These are phyloP conservation scores for Rhinoptilus africanus DNA, from an alignment of 2,113 vertebrate species.

Conservation along the genomic window DNA sequence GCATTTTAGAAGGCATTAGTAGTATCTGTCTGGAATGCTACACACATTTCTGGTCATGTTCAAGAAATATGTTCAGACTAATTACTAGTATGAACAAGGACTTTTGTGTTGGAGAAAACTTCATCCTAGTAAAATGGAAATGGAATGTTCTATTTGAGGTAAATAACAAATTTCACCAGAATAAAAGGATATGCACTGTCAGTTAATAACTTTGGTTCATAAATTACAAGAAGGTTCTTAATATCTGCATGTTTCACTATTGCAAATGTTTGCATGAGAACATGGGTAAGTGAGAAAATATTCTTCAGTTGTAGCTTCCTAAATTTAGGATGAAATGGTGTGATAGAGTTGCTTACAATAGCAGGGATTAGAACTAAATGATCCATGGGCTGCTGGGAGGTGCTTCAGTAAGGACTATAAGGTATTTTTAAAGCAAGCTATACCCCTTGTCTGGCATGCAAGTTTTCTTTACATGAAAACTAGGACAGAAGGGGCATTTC, in stretches of 20 bases:
- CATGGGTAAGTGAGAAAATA: background rate
- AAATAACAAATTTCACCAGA: background rate
- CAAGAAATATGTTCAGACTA: background rate
- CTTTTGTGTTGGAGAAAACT: background rate
- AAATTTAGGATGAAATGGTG: background rate
- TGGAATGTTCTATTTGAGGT: background rate
- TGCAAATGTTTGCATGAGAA: background rate
- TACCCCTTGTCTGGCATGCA: background rate
- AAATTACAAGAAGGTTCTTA: background rate
- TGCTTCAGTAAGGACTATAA: background rate
- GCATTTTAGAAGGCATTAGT: background rate
- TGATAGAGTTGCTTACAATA: background rate
- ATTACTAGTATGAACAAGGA: background rate
- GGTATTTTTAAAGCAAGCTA: background rate
- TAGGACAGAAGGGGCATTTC: background rate
- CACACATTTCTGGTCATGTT: background rate
- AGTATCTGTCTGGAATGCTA: background rate
- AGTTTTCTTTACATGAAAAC: background rate
- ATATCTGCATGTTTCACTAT: background rate
- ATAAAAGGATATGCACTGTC: background rate
- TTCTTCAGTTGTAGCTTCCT: background rate
- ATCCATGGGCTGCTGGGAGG: background rate
- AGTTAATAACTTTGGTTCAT: background rate
- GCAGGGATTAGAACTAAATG: background rate
- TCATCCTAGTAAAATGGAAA: background rate